These are phyloP conservation scores for Rhinogobio ventralis DNA, from an alignment of 2,797 vertebrate genomes.

Conservation along the genomic window DNA sequence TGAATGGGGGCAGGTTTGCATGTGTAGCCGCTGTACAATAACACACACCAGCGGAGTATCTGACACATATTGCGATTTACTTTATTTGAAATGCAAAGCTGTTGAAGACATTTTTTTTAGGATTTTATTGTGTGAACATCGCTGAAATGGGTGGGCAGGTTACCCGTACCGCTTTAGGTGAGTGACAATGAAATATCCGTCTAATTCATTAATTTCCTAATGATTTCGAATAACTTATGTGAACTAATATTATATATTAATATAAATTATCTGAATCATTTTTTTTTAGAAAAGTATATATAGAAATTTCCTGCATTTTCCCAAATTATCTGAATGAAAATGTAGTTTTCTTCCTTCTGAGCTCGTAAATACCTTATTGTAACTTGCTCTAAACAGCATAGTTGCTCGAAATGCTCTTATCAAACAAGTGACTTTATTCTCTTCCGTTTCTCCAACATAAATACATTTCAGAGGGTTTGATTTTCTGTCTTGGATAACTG, in stretches of 20 bases:
- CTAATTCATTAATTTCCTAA: neutral
- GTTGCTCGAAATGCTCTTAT: neutral
- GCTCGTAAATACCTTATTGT: neutral
- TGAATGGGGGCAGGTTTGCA: conserved; percentile 22
- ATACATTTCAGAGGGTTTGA: neutral
- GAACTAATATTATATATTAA: no score
- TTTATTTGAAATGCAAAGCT: conserved; percentile 7
- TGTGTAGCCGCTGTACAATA: neutral
- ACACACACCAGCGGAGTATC: neutral
- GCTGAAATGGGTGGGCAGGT: conserved; percentile 42
- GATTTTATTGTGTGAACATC: conserved; percentile 1
- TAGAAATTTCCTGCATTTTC: neutral
- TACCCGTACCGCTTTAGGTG: conserved; percentile 30
- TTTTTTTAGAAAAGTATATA: neutral
- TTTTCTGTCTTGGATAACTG: neutral
- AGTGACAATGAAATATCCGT: neutral
- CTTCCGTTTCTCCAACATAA: neutral
- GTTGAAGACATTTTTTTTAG: neutral
- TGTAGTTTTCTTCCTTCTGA: neutral
- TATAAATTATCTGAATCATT: neutral
- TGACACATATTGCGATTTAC: neutral
- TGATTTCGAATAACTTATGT: no score
- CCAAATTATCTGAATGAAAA: neutral
- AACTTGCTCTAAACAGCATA: neutral
- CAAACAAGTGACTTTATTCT: neutral